Conservation (phyloP, 2,888 invertebrate genomes). For the Perdita meconis region DNA sequence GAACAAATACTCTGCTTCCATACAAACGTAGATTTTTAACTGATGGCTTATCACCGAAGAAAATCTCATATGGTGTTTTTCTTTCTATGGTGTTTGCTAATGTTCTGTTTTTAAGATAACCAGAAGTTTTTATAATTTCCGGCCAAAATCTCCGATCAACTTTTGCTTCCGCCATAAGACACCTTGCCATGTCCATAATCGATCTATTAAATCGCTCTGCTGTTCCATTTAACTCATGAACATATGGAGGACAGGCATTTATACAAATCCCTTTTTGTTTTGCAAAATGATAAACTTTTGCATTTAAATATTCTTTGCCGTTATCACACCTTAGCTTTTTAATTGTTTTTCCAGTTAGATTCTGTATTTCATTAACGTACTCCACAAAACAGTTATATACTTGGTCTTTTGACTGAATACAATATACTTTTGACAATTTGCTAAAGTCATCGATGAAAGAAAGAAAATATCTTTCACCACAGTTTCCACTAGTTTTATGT, state of each 20-base stretch:
- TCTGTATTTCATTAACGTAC: not conserved
- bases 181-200: conserved; percentile 14
- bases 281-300: conserved; percentile 1
- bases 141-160: conserved; percentile 10
- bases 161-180: conserved; percentile 3
- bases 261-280: conserved; percentile 2
- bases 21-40: conserved; percentile 19
- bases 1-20: conserved; percentile 27
- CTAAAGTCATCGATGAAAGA: conserved; percentile 12
- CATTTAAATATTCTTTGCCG: conserved; percentile 4
- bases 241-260: conserved; percentile 15
- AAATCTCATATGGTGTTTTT: conserved; percentile 4
- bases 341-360: not conserved
- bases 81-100: not conserved
- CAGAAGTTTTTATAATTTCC: not conserved
- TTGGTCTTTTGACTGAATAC: not conserved
- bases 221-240: conserved; percentile 9
- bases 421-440: conserved; percentile 12
- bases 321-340: conserved; percentile 8
- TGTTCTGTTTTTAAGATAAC: conserved; percentile 8
- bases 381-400: conserved; percentile 3
- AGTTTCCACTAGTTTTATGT: not conserved
- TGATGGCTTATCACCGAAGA: conserved; percentile 11
- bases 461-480: conserved; percentile 5
- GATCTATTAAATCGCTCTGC: conserved; percentile 18